Conservation (phyloP, 2,888 invertebrate species). For the Agonopterix alstromeriana region DNA sequence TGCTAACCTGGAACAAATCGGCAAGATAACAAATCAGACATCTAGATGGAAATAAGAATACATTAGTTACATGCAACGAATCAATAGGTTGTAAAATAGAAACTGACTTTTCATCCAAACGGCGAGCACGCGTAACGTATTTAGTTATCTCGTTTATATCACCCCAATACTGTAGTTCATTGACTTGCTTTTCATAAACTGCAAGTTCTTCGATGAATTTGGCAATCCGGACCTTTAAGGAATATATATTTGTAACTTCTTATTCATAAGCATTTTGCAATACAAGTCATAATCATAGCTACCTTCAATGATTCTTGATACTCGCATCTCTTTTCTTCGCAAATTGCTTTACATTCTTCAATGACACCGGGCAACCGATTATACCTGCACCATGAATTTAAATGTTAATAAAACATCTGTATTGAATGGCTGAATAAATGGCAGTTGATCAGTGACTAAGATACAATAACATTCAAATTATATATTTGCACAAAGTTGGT, state of each 20-base stretch:
- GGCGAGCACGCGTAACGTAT: constrained; percentile 88
- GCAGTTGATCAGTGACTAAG: too few species aligned
- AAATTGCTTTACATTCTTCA: constrained; percentile 87
- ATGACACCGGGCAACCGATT: constrained; percentile 87
- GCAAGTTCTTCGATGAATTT: constrained; percentile 90
- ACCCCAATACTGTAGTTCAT: constrained; percentile 92
- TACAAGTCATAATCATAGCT: background rate
- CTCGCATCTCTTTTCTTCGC: constrained; percentile 88
- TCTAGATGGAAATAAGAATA: too few species aligned
- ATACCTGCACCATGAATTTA: constrained; percentile 68
- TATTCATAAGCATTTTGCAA: too few species aligned
- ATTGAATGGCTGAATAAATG: too few species aligned
- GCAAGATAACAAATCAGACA: background rate
- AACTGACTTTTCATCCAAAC: constrained; percentile 81
- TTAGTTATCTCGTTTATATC: constrained; percentile 88
- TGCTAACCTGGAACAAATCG: constrained; percentile 76
- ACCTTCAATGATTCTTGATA: constrained; percentile 88
- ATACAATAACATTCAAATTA: too few species aligned
- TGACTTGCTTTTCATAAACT: constrained; percentile 85
- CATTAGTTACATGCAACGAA: too few species aligned
- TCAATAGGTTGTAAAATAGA: background rate
- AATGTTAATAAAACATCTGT: background rate
- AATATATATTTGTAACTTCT: background rate
- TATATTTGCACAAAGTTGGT: too few species aligned
- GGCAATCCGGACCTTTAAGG: constrained; percentile 78